Base-by-base conservation (phyloP, 2,113 vertebrate genomes). In the Rhinoderma darwinii region DNA sequence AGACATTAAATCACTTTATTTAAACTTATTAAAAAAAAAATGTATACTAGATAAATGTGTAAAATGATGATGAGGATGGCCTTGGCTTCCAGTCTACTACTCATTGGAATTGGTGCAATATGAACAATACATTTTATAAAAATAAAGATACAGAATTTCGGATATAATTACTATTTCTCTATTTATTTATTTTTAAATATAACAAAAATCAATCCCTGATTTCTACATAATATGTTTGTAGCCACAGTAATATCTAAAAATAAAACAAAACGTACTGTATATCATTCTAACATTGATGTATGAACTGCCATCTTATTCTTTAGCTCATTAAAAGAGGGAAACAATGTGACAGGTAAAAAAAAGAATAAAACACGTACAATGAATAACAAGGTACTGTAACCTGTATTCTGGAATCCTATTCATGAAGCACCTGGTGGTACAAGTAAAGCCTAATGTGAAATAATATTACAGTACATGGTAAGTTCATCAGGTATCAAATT, bases 281-380 rank as follows among this genome's bases (percentile, higher is more conserved):
- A 39, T 72, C 39, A 39, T 72, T 72, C 39, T 22, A 72, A 72
- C 68, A 72, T 72, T 72, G 68, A 72, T 72, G 68, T 72, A 72
- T 72, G 68, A 39, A 72, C 32, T 72, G 68, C 68, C 68, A 39
- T 39, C 68, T 39, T 72, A 72, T 72, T 72, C 68, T 39, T 39
- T 20, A 72, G 68, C 68, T 72, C 68, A 72, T 72, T 72, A 72
- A 72, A 72, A 39, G 18, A 15, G 68, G 68, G 68, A 72, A 72
- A 72, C 35, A 72, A 35, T 39, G 32, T 72, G 68, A 72, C 68
- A 72, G 68, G 68, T 72, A 25, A 3, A 72, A 72, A n/a, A 35
- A 72, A 72, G 68, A 14, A 72, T 32, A 72, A 72, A 72, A 72
- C 56, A 72, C 68, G 18, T 30, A 37, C 37, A 72, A 32, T 72